A percentile compares a stretch with the other conserved stretches of the same genome.
These are phyloP conservation scores for Berghia stephanieae DNA, from an alignment of 1,140 invertebrate species.

Conservation along the genomic window DNA sequence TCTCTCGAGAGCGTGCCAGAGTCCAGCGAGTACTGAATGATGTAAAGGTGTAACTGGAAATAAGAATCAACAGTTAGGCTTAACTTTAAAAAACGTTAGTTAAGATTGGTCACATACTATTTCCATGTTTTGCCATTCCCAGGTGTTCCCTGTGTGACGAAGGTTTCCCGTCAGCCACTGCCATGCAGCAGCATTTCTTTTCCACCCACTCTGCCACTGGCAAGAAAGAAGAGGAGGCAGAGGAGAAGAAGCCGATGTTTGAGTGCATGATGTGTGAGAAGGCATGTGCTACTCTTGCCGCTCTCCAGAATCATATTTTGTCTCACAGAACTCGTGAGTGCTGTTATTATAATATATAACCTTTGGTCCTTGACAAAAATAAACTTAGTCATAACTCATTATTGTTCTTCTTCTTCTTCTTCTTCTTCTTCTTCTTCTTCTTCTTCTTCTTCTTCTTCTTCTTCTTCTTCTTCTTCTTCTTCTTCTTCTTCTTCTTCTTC, in stretches of 20 bases:
- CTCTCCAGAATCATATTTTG: slow-evolving; percentile 63
- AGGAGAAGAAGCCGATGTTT: slow-evolving; percentile 41
- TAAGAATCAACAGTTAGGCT: too few relatives aligned
- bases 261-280: slow-evolving; percentile 62
- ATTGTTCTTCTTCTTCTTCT: not conserved
- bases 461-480: not conserved
- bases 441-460: not conserved
- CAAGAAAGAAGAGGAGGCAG: slow-evolving; percentile 20
- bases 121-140: too few relatives aligned
- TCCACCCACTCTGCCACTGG: slow-evolving; percentile 47
- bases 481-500: not conserved
- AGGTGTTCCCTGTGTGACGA: slow-evolving; percentile 61
- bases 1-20: too few relatives aligned
- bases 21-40: too few relatives aligned
- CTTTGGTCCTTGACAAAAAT: not conserved
- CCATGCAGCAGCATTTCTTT: slow-evolving; percentile 63
- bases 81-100: too few relatives aligned
- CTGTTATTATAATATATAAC: not conserved
- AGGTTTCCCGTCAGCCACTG: slow-evolving; percentile 42
- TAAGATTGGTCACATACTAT: too few relatives aligned
- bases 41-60: too few relatives aligned
- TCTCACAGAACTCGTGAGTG: slow-evolving; percentile 59
- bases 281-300: slow-evolving; percentile 60
- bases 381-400: not conserved
- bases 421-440: not conserved